phyloP scores from a whole-genome alignment of 1,140 invertebrate species.

The Steinernema khuongi region DNA sequence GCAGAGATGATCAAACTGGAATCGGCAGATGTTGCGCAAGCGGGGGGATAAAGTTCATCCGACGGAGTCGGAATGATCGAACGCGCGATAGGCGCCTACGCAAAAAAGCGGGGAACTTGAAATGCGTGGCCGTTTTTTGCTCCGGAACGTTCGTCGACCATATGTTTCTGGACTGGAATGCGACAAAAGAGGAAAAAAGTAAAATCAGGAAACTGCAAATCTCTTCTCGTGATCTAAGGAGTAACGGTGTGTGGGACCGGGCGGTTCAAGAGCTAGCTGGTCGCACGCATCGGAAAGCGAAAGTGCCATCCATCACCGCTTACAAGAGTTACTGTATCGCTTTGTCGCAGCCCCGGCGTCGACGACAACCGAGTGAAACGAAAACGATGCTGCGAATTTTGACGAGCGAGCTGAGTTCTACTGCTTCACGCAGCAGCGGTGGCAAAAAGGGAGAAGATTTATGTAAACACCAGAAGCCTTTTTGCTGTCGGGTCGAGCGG shows the following conservation, averaged over 20 bases:
- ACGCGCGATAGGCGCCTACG: not conserved
- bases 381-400: not conserved
- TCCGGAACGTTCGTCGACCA: not conserved
- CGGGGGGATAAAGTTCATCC: conserved; percentile 14
- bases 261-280: too few species aligned
- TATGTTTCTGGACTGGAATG: not conserved
- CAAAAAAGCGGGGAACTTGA: not conserved
- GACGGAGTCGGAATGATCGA: not conserved
- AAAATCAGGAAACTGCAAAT: not conserved
- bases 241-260: too few species aligned
- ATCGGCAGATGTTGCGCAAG: conserved; percentile 11
- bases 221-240: not conserved
- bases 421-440: too few species aligned
- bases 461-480: not conserved
- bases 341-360: not conserved
- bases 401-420: not conserved
- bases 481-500: not conserved
- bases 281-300: not conserved
- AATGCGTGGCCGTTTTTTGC: not conserved
- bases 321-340: conserved; percentile 1
- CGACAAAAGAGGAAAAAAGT: not conserved
- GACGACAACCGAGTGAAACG: not conserved
- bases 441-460: not conserved
- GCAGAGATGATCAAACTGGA: not conserved
- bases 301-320: not conserved